phyloP scores from a whole-genome alignment of 1,140 invertebrate genomes.

The Adoxophyes honmai region DNA sequence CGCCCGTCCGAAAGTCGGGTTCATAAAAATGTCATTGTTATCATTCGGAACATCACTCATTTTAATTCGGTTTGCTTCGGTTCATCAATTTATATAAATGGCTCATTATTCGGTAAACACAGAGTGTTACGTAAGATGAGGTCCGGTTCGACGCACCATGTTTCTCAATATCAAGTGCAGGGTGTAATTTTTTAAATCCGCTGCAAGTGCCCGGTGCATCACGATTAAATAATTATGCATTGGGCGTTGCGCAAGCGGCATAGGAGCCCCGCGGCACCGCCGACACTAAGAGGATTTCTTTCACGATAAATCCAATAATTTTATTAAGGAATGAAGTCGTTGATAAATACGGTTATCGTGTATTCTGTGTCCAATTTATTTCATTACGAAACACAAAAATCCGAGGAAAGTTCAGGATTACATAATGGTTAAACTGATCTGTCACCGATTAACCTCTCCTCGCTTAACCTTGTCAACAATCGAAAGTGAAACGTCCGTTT shows the following conservation, averaged over 20 bases:
- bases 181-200: slow-evolving; percentile 33
- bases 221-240: slow-evolving; percentile 29
- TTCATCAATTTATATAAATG: slow-evolving; percentile 51
- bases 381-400: not conserved
- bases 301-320: slow-evolving; percentile 5
- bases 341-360: not conserved
- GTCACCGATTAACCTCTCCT: not conserved
- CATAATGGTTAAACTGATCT: slow-evolving; percentile 1
- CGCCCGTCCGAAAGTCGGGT: slow-evolving; percentile 3
- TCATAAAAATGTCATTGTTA: slow-evolving; percentile 40
- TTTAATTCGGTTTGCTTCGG: slow-evolving; percentile 32
- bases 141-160: slow-evolving; percentile 24
- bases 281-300: not conserved
- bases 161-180: slow-evolving; percentile 28
- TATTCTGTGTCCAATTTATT: slow-evolving; percentile 10
- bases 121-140: slow-evolving; percentile 30
- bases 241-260: slow-evolving; percentile 34
- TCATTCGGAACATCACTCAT: slow-evolving; percentile 42
- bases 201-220: slow-evolving; percentile 22
- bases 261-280: slow-evolving; percentile 15
- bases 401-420: not conserved
- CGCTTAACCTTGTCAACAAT: not conserved
- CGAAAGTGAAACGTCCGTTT: too few relatives aligned
- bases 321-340: not conserved
- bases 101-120: slow-evolving; percentile 45